Evolutionary conservation across 2,888 invertebrate species (phyloP), one percentile per base, ranked within the genome.

Genomic region (Aporophyla nigra): DNA sequence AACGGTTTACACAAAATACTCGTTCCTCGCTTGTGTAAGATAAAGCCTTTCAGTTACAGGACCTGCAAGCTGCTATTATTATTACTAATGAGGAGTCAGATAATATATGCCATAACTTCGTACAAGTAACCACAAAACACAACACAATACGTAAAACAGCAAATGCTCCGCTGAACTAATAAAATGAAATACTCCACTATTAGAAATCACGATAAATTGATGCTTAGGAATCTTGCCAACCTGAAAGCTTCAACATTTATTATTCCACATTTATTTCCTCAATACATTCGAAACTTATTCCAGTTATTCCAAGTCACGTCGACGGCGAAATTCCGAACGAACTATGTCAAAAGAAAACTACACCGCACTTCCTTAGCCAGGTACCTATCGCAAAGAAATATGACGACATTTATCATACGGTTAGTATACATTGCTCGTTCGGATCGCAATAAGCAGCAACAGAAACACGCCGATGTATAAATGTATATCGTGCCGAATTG

Each of bases 341-440:
- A 82, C 78, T 74, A 85, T 70, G 73, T 80, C 68, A 74, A 80
- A 82, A 74, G 73, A 74, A 79, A 76, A 80, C 80, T 83, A 74
- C 69, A 67, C 46, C 40, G 54, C 66, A 67, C 80, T 86, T 88
- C 84, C 78, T 86, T 80, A 83, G 58, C 59, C 74, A 74, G 79
- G 86, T 86, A 80, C 59, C 68, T 86, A 81, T 78, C 71, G 54
- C 66, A 43, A 83, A 80, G 76, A 88, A 80, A 84, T 84, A 86
- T 81, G 71, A 62, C 78, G 74, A 82, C 84, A 88, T 86, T 86
- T 80, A 84, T 86, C 87, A 86, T 82, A 33, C 58, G 65, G 81
- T 80, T 77, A 77, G 71, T 74, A 80, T 83, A 86, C 84, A 81
- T 82, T 82, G 86, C 79, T 76, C 65, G 79, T 76, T 86, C 76